Evolutionary conservation across 2,888 invertebrate species (phyloP).

Genomic region (Cryptus viduatorius): DNA sequence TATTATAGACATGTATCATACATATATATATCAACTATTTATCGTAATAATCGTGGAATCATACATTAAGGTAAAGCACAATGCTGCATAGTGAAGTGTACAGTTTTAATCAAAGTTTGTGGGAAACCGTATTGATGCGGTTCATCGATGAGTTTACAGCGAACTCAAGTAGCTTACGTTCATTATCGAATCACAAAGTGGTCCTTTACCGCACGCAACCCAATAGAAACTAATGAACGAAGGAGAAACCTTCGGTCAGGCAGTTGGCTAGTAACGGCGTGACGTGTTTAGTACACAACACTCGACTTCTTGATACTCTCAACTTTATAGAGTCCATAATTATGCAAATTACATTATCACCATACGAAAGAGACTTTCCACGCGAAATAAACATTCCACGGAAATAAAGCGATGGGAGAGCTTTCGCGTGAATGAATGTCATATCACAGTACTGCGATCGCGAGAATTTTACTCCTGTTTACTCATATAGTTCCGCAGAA

Average conservation of each 20-base stretch:
- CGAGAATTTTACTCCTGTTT: neutral
- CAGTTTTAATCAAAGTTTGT: too few relatives aligned
- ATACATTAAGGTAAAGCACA: too few relatives aligned
- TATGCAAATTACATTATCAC: neutral
- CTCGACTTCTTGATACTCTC: neutral
- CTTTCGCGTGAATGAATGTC: neutral
- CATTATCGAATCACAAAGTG: neutral
- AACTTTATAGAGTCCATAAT: neutral
- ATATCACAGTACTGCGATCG: too few relatives aligned
- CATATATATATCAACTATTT: too few relatives aligned
- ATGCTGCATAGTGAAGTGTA: too few relatives aligned
- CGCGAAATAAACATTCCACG: too few relatives aligned
- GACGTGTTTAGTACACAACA: neutral
- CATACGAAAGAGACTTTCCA: too few relatives aligned
- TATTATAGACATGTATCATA: too few relatives aligned
- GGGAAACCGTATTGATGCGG: too few relatives aligned
- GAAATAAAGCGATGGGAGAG: too few relatives aligned
- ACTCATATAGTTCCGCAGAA: conserved; percentile 1
- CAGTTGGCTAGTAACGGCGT: neutral
- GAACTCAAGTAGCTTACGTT: conserved; percentile 12
- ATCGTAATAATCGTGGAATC: too few relatives aligned
- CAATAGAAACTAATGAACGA: neutral
- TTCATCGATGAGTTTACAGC: too few relatives aligned
- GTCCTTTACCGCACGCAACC: neutral
- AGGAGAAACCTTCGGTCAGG: neutral